Evolutionary conservation across 2,888 invertebrate genomes (phyloP).

Genomic region (Hirudinaria manillensis): DNA sequence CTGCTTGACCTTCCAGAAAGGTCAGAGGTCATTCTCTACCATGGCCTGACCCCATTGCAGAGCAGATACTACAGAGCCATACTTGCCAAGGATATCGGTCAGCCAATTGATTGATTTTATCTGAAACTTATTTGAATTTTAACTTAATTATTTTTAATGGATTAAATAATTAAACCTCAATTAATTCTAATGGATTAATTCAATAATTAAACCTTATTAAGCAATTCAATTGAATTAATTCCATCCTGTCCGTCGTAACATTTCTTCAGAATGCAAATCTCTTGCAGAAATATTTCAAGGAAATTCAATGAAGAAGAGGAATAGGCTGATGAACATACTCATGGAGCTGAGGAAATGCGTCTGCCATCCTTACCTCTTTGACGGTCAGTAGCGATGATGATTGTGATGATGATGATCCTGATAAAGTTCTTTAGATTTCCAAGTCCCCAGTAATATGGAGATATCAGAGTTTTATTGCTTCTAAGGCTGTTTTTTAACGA

Average conservation of each 20-base stretch:
- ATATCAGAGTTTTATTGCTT: neutral
- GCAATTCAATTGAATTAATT: no score
- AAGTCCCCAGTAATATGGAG: neutral
- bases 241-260: no score
- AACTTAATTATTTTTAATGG: neutral
- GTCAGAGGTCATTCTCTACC: constrained; percentile 52
- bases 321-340: constrained; percentile 51
- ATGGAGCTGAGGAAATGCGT: constrained; percentile 56
- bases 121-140: neutral
- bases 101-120: neutral
- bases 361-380: constrained; percentile 56
- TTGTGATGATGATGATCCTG: neutral
- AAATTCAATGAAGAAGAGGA: constrained; percentile 36
- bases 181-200: no score
- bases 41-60: constrained; percentile 53
- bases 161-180: no score
- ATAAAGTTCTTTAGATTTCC: no score
- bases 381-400: constrained; percentile 45
- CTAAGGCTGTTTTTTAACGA: neutral
- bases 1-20: constrained; percentile 50
- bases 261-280: no score
- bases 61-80: constrained; percentile 54
- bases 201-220: no score
- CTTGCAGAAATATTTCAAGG: constrained; percentile 45
- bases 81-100: constrained; percentile 49